These are phyloP conservation scores for Nymphalis c-album DNA, from an alignment of 2,888 invertebrate species.

Conservation along the genomic window DNA sequence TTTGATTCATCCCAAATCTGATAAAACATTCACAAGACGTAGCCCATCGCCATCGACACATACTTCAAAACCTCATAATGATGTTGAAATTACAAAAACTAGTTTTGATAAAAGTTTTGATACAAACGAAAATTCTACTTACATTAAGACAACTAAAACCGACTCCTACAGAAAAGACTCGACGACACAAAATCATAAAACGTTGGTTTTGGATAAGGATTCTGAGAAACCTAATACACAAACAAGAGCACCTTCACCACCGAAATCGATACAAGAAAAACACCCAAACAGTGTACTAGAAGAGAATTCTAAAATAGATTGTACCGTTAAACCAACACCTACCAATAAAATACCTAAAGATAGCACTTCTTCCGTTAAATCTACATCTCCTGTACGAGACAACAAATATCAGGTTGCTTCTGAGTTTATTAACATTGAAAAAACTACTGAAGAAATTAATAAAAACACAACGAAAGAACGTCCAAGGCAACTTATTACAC, in stretches of 20 bases:
- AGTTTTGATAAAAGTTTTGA: not conserved
- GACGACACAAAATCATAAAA: slow-evolving; percentile 3
- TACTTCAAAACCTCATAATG: not conserved
- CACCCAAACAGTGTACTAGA: not conserved
- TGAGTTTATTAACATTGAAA: slow-evolving; percentile 63
- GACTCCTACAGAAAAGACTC: slow-evolving; percentile 1
- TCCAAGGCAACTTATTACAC: slow-evolving; percentile 69
- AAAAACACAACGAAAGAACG: slow-evolving; percentile 55
- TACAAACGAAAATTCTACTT: not conserved
- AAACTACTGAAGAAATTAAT: slow-evolving; percentile 55
- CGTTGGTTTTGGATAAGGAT: slow-evolving; percentile 10
- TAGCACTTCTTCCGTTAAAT: slow-evolving; percentile 55
- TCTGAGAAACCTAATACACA: slow-evolving; percentile 14
- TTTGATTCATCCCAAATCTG: not conserved
- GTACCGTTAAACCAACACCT: slow-evolving; percentile 38
- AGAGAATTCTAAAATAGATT: slow-evolving; percentile 38
- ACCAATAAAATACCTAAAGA: slow-evolving; percentile 49
- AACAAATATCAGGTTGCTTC: slow-evolving; percentile 54
- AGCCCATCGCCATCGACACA: slow-evolving; percentile 18
- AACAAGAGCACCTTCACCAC: slow-evolving; percentile 44
- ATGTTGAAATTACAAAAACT: slow-evolving; percentile 6
- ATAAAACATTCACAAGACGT: slow-evolving; percentile 4
- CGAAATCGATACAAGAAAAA: slow-evolving; percentile 34
- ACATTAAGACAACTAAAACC: not conserved
- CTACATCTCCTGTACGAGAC: slow-evolving; percentile 52